Evolutionary conservation across 1,140 invertebrate genomes (phyloP), one percentile per base, ranked within the genome.

Genomic region (Nylanderia fulva): DNA sequence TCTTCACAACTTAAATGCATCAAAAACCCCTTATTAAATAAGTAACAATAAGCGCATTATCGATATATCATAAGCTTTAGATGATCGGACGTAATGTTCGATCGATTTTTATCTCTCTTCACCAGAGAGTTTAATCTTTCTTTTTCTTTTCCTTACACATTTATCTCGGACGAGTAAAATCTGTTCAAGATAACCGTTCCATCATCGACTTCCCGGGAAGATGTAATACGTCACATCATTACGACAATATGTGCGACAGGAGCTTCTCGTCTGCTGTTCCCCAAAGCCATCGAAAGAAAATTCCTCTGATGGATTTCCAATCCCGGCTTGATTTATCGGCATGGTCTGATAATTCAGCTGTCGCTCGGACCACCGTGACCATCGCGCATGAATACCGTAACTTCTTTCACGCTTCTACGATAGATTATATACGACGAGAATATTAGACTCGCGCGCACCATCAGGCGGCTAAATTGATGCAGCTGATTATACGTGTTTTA

Each of bases 261-360:
- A 77, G 42, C 29, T 77, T 61, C 60, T 29, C 42, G n/a, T 36
- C n/a, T n/a, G n/a, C 33, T 54, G 61, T 61, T 27, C 69, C 45
- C 52, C 79, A 82, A 86, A 75, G 85, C 85, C 64, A 72, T 54
- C 36, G 60, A 39, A 76, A 85, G 66, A 88, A 85, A 85, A 88
- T 86, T 33, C 69, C 42, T 63, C 63, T 84, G 86, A 90, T 91
- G 82, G 89, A 90, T 91, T 86, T 87, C 74, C 88, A 85, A 87
- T 82, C 63, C 54, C n/a, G 18, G 61, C 66, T 64, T 90, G 86
- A 91, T 91, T 91, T 91, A 92, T 92, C 76, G 87, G 84, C 58
- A 29, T 60, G 74, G 86, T 85, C 77, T 42, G 56, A 42, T n/a
- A 36, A n/a, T 58, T 82, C 77, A 71, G 66, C 77, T 71, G 52